Evolutionary conservation across 2,797 vertebrate species (phyloP).

Genomic region (Neoniphon sammara): DNA sequence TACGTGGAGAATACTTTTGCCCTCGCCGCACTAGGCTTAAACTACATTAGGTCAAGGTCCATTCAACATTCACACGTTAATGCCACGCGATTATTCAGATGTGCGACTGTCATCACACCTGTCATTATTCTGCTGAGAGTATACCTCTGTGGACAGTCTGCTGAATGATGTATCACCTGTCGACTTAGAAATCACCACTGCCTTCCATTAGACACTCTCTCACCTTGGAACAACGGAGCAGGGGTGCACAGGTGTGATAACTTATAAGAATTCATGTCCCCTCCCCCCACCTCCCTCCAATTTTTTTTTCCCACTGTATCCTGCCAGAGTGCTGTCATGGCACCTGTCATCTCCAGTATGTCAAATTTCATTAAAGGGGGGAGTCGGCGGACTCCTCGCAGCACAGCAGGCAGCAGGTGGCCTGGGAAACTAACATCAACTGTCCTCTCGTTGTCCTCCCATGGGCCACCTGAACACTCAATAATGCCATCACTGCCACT

Average conservation of each 20-base stretch:
- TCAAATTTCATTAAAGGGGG: conserved; percentile 80
- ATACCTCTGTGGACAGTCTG: conserved; percentile 68
- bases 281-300: not conserved
- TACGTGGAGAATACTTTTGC: conserved; percentile 50
- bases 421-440: conserved; percentile 67
- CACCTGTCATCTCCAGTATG: conserved; percentile 80
- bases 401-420: conserved; percentile 78
- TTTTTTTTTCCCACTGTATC: conserved; percentile 56
- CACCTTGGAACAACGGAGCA: conserved; percentile 73
- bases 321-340: conserved; percentile 72
- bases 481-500: conserved; percentile 48
- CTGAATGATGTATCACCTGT: conserved; percentile 85
- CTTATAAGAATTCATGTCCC: conserved; percentile 70
- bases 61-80: conserved; percentile 72
- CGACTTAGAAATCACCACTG: conserved; percentile 74
- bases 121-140: conserved; percentile 79
- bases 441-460: conserved; percentile 61
- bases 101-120: conserved; percentile 76
- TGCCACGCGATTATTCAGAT: conserved; percentile 78
- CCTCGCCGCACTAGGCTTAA: conserved; percentile 52
- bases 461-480: conserved; percentile 54
- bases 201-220: conserved; percentile 67
- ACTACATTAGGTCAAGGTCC: conserved; percentile 75
- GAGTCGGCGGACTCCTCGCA: conserved; percentile 54
- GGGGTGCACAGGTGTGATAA: conserved; percentile 78